phyloP scores from a whole-genome alignment of 2,888 invertebrate species.

The Bruchidius siliquastri region DNA sequence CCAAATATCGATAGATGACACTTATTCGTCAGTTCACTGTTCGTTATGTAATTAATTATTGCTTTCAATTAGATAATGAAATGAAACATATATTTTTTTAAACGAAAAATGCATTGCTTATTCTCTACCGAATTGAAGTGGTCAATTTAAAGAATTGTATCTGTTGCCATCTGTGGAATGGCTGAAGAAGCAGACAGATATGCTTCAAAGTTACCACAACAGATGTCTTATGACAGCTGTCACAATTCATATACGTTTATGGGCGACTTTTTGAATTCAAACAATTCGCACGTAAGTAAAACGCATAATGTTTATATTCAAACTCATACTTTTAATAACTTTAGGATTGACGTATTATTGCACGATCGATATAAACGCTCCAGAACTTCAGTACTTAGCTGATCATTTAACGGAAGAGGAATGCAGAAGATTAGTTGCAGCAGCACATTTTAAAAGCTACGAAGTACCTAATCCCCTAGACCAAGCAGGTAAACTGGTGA shows the following conservation, averaged over 20 bases:
- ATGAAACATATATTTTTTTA: too few species aligned
- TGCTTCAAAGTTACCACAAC: too few species aligned
- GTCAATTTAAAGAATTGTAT: too few species aligned
- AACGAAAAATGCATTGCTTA: too few species aligned
- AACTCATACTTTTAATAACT: background rate
- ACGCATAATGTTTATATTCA: background rate
- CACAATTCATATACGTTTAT: background rate
- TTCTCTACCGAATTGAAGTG: too few species aligned
- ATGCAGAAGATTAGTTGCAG: constrained; percentile 55
- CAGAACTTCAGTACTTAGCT: constrained; percentile 53
- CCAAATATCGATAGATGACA: too few species aligned
- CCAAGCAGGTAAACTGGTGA: constrained; percentile 42
- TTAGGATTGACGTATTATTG: background rate
- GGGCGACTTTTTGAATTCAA: background rate
- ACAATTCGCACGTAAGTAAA: background rate
- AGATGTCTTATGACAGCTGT: background rate
- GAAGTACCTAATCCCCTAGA: constrained; percentile 47
- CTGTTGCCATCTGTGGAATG: too few species aligned
- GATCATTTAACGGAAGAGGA: constrained; percentile 54
- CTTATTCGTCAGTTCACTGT: too few species aligned
- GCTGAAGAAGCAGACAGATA: too few species aligned
- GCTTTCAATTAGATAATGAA: too few species aligned
- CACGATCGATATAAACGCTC: constrained; percentile 42
- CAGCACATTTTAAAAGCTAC: constrained; percentile 53
- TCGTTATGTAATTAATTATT: too few species aligned